These are phyloP conservation scores for Cynoglossus semilaevis DNA, from an alignment of 2,113 vertebrate species.

Conservation along the genomic window DNA sequence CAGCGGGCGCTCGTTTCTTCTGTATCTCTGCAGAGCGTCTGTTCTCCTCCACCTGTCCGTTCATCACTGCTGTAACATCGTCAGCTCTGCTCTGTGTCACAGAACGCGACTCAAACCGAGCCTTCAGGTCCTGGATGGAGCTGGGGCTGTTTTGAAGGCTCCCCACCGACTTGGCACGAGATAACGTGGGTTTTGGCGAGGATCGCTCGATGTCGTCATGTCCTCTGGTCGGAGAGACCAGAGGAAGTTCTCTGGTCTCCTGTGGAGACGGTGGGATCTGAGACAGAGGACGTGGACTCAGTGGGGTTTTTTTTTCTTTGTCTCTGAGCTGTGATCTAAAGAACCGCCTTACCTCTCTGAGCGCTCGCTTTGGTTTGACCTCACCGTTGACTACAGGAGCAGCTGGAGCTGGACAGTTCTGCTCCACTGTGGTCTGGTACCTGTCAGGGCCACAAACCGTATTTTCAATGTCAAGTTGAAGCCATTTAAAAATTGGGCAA, in stretches of 20 bases:
- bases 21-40: neutral
- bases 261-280: conserved; percentile 20
- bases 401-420: conserved; percentile 32
- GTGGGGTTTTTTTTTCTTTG: too few species aligned
- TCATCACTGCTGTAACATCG: conserved; percentile 8
- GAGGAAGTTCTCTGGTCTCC: conserved; percentile 10
- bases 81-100: conserved; percentile 4
- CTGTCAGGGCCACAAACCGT: conserved; percentile 54
- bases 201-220: conserved; percentile 20
- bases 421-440: conserved; percentile 73
- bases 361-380: conserved; percentile 35
- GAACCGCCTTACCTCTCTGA: conserved; percentile 57
- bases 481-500: neutral
- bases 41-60: conserved; percentile 12
- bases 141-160: conserved; percentile 23
- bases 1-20: neutral
- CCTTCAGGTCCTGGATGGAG: conserved; percentile 56
- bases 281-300: neutral
- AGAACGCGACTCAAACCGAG: conserved; percentile 65
- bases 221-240: conserved; percentile 32
- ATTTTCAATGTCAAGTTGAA: neutral
- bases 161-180: conserved; percentile 65
- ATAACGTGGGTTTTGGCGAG: conserved; percentile 6
- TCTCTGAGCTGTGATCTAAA: neutral
- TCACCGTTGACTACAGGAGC: conserved; percentile 1